Base-by-base conservation (phyloP, 2,113 vertebrate species). In the Centropristis striata region DNA sequence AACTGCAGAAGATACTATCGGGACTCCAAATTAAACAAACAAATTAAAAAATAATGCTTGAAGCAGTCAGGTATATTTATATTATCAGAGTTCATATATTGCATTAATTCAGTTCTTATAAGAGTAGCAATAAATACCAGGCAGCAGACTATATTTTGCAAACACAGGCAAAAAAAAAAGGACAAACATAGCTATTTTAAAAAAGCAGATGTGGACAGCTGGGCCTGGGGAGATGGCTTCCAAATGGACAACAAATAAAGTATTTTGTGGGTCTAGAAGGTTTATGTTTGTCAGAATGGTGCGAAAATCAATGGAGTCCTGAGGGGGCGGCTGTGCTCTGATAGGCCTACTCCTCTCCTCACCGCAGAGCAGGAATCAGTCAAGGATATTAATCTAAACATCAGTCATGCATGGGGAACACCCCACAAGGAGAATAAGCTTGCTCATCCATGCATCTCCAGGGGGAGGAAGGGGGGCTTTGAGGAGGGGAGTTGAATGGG, bases 391-490 rank as follows among this genome's bases (percentile, higher is more conserved):
- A 93, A 92, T 89, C 90, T 85, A 82, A 90, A 88, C 89, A 92
- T 94, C 92, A 91, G 91, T 92, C 90, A 94, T 94, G 94, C 91
- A 88, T 93, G 89, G 82, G 80, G 83, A 92, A 86, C 86, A 92
- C 90, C 91, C 93, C 91, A 91, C 37, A n/a, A 93, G 92, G 89
- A 93, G 92, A 92, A 88, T 91, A 70, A 85, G 86, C 75, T 25
- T 88, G 90, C 86, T 92, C 93, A 93, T 90, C 93, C 91, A 76
- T 92, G 86, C 81, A 55, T 59, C 86, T 93, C 90, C 90, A 83
- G 18, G 71, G 88, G 91, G 81, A 41, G 66, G 41, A 3, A 0
- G 27, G 64, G 71, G 44, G 66, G 64, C 63, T 69, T 75, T 72
- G 47, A 70, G 81, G 75, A 71, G 32, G 70, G 23, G 63, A 80